These are phyloP conservation scores for Monopis laevigella DNA, from an alignment of 2,888 invertebrate species.

Conservation along the genomic window DNA sequence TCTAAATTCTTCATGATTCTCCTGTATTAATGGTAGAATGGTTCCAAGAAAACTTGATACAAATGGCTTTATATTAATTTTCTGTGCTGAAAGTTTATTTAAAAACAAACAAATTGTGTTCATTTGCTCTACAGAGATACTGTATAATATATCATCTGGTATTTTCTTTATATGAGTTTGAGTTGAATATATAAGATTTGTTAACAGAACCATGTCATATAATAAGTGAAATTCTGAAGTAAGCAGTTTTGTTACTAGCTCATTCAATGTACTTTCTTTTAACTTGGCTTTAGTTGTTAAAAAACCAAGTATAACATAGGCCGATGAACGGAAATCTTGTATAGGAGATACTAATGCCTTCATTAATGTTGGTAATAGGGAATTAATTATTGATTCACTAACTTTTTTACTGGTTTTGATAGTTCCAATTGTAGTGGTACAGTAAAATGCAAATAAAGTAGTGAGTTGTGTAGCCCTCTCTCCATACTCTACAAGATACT, in stretches of 20 bases:
- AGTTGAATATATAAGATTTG: conserved; percentile 76
- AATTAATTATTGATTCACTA: conserved; percentile 72
- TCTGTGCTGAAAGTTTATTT: conserved; percentile 60
- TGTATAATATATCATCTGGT: conserved; percentile 57
- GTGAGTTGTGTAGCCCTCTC: conserved; percentile 69
- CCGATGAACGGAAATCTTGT: conserved; percentile 76
- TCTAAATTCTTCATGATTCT: conserved; percentile 48
- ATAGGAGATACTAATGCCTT: conserved; percentile 75
- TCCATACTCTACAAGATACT: conserved; percentile 67
- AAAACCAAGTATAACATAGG: conserved; percentile 78
- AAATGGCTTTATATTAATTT: conserved; percentile 66
- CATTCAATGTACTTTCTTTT: conserved; percentile 69
- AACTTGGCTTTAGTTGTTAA: conserved; percentile 72
- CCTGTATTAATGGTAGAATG: conserved; percentile 57
- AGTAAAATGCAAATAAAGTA: conserved; percentile 83
- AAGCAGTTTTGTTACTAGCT: conserved; percentile 59
- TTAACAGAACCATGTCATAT: conserved; percentile 70
- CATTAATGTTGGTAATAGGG: conserved; percentile 75
- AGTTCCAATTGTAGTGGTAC: conserved; percentile 77
- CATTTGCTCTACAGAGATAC: conserved; percentile 46
- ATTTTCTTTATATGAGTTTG: conserved; percentile 64
- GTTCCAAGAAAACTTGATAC: conserved; percentile 64
- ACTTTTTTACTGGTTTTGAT: conserved; percentile 66
- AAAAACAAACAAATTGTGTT: conserved; percentile 47
- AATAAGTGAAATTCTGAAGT: conserved; percentile 44